These are phyloP conservation scores for Ectropis grisescens DNA, from an alignment of 1,140 invertebrate species.

Conservation along the genomic window DNA sequence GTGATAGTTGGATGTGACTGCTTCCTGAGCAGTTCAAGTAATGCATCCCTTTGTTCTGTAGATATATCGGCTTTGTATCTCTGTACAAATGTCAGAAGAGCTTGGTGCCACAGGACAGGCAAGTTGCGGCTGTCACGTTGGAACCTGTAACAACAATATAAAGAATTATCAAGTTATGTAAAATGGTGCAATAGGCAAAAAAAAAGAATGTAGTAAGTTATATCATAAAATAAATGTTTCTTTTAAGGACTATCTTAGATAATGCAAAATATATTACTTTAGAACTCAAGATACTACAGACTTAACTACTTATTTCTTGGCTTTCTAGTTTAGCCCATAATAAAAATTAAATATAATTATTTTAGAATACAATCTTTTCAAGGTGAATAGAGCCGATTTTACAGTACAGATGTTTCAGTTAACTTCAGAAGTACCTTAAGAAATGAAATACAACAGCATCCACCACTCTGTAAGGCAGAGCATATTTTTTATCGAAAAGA, in stretches of 20 bases:
- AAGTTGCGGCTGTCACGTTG: conserved; percentile 84
- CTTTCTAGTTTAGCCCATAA: too few relatives aligned
- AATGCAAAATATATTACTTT: too few relatives aligned
- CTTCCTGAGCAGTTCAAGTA: conserved; percentile 82
- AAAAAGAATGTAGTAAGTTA: too few relatives aligned
- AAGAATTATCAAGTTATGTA: background rate
- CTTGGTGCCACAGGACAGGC: conserved; percentile 98
- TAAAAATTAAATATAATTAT: too few relatives aligned
- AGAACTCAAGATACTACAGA: too few relatives aligned
- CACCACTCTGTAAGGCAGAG: conserved; percentile 94
- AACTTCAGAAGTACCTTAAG: conserved; percentile 16
- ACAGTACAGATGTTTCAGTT: too few relatives aligned
- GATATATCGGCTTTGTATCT: conserved; percentile 96
- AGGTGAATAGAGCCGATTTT: too few relatives aligned
- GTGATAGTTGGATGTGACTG: conserved; percentile 89
- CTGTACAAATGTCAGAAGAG: conserved; percentile 94
- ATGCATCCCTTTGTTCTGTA: conserved; percentile 89
- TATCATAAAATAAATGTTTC: too few relatives aligned
- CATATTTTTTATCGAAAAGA: conserved; percentile 98
- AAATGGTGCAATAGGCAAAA: too few relatives aligned
- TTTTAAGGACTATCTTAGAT: too few relatives aligned
- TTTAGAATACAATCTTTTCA: too few relatives aligned
- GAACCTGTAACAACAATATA: conserved; percentile 77
- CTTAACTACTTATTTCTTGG: too few relatives aligned
- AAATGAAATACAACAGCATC: conserved; percentile 98